Conservation (phyloP, 2,797 vertebrate species). For the Spea hammondii region DNA sequence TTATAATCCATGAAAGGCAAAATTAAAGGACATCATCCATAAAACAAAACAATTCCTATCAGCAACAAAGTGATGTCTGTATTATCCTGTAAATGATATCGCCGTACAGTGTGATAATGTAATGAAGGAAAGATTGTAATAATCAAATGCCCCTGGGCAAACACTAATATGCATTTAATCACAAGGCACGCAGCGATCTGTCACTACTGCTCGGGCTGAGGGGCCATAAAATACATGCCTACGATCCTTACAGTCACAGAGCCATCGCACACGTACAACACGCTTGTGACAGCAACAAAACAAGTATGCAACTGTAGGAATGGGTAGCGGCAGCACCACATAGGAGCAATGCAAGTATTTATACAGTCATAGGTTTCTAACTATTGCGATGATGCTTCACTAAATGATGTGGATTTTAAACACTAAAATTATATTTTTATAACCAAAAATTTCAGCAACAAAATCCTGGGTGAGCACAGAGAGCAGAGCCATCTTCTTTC, state of each 20-base stretch:
- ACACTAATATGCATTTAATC: conserved; percentile 85
- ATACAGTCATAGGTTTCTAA: no score
- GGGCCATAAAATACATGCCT: conserved; percentile 76
- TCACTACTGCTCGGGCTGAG: conserved; percentile 75
- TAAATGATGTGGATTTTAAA: no score
- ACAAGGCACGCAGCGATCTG: conserved; percentile 77
- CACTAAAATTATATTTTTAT: no score
- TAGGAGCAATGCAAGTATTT: no score
- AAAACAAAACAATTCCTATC: conserved; percentile 87
- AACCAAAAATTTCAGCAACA: no score
- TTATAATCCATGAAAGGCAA: conserved; percentile 90
- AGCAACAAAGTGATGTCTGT: conserved; percentile 81
- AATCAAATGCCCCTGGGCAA: conserved; percentile 78
- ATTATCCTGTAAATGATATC: conserved; percentile 85
- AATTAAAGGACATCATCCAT: conserved; percentile 89
- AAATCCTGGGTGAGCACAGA: no score
- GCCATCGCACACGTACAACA: conserved; percentile 63
- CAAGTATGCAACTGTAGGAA: no score
- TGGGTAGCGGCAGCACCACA: no score
- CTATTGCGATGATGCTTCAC: no score
- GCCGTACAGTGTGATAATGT: conserved; percentile 76
- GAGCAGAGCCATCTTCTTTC: no score
- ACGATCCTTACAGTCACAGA: conserved; percentile 76
- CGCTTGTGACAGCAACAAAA: conserved; percentile 46
- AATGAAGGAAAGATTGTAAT: conserved; percentile 80